Evolutionary conservation across 2,113 vertebrate species (phyloP).

Genomic region (Anseranas semipalmata): DNA sequence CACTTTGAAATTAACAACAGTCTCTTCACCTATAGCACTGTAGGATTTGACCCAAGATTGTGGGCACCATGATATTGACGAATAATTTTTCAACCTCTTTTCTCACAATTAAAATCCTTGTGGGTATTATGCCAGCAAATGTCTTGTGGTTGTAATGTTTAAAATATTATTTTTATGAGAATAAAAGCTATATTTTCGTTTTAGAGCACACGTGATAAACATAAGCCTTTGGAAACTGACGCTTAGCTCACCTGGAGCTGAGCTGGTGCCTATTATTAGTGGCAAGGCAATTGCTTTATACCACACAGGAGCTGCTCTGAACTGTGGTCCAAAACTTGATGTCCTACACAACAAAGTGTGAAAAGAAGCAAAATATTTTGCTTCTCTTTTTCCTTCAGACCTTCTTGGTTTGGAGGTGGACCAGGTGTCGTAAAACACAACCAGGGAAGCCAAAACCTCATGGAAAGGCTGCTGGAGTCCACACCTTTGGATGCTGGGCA

Average conservation of each 20-base stretch:
- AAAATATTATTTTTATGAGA: not conserved
- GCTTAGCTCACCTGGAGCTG: constrained; percentile 6
- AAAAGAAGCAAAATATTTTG: not conserved
- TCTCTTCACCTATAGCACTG: not conserved
- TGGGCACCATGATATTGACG: not conserved
- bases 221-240: constrained; percentile 52
- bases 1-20: not conserved
- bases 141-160: not conserved
- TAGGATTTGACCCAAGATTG: not conserved
- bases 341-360: not conserved
- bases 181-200: constrained; percentile 43
- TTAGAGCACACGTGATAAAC: constrained; percentile 51
- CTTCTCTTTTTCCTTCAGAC: not conserved
- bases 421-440: not conserved
- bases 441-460: accelerated
- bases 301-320: not conserved
- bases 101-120: not conserved
- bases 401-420: not conserved
- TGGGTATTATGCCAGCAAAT: constrained; percentile 15
- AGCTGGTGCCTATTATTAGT: not conserved
- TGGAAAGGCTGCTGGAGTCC: accelerated
- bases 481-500: not conserved
- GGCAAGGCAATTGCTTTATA: not conserved
- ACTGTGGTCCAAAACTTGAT: not conserved
- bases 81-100: not conserved